phyloP scores from a whole-genome alignment of 2,113 vertebrate species.

The Vidua chalybeata region DNA sequence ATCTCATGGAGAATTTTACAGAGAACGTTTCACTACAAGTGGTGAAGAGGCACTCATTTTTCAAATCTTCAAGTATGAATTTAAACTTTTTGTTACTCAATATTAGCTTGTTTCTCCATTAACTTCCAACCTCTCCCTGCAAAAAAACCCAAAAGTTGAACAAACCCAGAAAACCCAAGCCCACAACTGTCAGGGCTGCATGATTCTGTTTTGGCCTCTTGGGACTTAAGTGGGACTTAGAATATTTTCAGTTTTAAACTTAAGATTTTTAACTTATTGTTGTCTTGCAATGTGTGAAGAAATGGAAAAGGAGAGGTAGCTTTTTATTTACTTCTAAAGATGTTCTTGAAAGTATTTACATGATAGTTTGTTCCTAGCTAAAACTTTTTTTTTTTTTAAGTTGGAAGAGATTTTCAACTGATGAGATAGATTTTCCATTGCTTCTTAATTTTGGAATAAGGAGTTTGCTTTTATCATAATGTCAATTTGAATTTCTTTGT shows the following conservation, averaged over 20 bases:
- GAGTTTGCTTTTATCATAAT: neutral
- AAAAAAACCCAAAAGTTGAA: neutral
- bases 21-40: slow-evolving; percentile 92
- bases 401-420: neutral
- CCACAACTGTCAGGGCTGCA: neutral
- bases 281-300: neutral
- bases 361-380: neutral
- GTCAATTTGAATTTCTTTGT: neutral
- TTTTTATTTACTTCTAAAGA: neutral
- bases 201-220: neutral
- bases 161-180: neutral
- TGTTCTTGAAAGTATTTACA: neutral
- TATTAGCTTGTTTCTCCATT: neutral
- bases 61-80: slow-evolving; percentile 86
- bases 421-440: neutral
- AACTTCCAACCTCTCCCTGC: accelerated
- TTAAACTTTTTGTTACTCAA: neutral
- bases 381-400: neutral
- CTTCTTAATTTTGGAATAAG: neutral
- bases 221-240: neutral
- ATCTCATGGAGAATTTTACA: slow-evolving; percentile 90
- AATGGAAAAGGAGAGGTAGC: neutral
- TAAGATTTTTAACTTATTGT: neutral
- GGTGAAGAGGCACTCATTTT: slow-evolving; percentile 94
- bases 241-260: neutral